Conservation (phyloP, 2,888 invertebrate genomes). For the Cheilosia vulpina region DNA sequence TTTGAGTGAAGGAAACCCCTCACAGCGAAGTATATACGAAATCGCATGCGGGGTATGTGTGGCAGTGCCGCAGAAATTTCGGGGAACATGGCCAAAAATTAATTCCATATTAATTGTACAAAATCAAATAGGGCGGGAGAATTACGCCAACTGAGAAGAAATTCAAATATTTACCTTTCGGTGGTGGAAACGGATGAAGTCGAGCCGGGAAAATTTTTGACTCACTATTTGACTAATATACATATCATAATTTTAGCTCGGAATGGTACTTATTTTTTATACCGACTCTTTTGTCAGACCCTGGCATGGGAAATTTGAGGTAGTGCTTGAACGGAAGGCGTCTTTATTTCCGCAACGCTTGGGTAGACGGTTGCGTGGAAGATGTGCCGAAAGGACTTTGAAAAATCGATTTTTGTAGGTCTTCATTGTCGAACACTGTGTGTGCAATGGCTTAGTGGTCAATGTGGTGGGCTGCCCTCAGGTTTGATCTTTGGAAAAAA, state of each 20-base stretch:
- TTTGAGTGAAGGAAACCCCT: constrained; percentile 39
- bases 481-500: too few relatives aligned
- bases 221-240: neutral
- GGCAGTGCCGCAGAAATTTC: constrained; percentile 28
- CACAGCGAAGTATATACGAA: constrained; percentile 17
- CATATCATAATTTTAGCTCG: too few relatives aligned
- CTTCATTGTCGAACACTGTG: too few relatives aligned
- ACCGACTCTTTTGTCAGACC: neutral
- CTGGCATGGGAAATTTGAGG: neutral
- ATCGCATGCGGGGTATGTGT: neutral
- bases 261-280: neutral
- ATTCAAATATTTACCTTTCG: constrained; percentile 64
- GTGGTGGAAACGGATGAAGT: constrained; percentile 24
- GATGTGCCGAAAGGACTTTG: too few relatives aligned
- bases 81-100: constrained; percentile 50
- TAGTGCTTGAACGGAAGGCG: too few relatives aligned
- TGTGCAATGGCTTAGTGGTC: too few relatives aligned
- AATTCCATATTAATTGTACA: constrained; percentile 73
- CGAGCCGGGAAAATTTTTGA: neutral
- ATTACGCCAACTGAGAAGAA: constrained; percentile 42
- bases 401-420: too few relatives aligned
- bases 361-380: too few relatives aligned
- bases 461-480: too few relatives aligned
- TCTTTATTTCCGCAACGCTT: too few relatives aligned
- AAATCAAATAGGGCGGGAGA: constrained; percentile 64